Percentiles rank a stretch among this genome's conserved stretches.
Conservation (phyloP, 2,113 vertebrate species). For the Salvelinus alpinus region DNA sequence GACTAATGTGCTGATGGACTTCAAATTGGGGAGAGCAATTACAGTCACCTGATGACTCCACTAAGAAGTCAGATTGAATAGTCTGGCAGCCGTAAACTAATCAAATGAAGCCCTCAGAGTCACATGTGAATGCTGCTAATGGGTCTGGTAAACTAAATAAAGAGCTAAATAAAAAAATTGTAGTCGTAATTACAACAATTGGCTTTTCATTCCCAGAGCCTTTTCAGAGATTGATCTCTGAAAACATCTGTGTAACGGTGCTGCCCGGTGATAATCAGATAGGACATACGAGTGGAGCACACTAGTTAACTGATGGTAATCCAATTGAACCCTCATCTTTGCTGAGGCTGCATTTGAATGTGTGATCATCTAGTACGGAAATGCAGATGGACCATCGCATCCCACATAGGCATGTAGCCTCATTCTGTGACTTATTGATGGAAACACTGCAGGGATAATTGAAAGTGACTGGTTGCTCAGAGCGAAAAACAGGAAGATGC, state of each 20-base stretch:
- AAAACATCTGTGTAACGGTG: slow-evolving; percentile 3
- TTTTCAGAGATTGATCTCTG: background rate
- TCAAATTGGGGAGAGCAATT: slow-evolving; percentile 16
- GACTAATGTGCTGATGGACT: background rate
- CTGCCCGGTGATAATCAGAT: slow-evolving; percentile 4
- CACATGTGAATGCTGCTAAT: background rate
- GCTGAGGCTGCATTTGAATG: slow-evolving; percentile 1
- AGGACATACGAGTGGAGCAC: background rate
- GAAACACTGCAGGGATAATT: slow-evolving; percentile 26
- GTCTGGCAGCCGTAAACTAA: background rate
- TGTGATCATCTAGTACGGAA: background rate
- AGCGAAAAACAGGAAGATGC: slow-evolving; percentile 2
- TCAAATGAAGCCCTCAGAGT: background rate
- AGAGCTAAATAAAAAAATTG: background rate
- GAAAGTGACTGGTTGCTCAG: slow-evolving; percentile 13
- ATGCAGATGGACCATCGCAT: background rate
- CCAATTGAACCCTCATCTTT: slow-evolving; percentile 34
- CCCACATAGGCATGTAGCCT: background rate
- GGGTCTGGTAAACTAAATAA: slow-evolving; percentile 1
- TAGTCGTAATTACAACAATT: slow-evolving; percentile 6
- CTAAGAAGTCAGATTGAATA: slow-evolving; percentile 11
- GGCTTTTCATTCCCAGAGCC: slow-evolving; percentile 13
- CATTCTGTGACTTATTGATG: slow-evolving; percentile 14
- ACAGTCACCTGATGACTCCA: slow-evolving; percentile 1
- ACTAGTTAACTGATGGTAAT: slow-evolving; percentile 34